Evolutionary conservation across 2,797 vertebrate genomes (phyloP).

Genomic region (Pangasius krempfi): DNA sequence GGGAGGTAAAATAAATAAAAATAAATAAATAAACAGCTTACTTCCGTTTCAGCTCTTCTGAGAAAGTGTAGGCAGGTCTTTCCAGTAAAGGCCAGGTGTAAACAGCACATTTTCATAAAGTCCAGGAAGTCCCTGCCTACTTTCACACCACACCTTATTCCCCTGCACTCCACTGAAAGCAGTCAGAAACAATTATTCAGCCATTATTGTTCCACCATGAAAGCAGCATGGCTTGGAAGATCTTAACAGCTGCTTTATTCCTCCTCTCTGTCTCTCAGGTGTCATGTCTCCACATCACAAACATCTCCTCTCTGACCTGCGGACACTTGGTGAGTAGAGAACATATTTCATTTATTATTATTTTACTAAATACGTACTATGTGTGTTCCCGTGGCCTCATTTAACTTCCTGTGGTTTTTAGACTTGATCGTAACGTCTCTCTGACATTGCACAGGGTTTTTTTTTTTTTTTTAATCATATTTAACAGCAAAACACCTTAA

Average conservation of each 20-base stretch:
- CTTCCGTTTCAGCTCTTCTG: constrained; percentile 19
- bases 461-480: not conserved
- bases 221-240: constrained; percentile 39
- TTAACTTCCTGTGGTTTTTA: not conserved
- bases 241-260: constrained; percentile 17
- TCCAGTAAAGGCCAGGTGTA: constrained; percentile 43
- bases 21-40: not conserved
- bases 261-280: constrained; percentile 18
- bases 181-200: not conserved
- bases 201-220: not conserved
- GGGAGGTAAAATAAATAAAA: no score
- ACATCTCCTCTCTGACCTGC: constrained; percentile 59
- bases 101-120: constrained; percentile 27
- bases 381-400: not conserved
- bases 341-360: no score
- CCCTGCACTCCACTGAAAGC: not conserved
- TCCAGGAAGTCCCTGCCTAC: constrained; percentile 54
- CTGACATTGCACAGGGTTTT: not conserved
- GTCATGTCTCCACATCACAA: constrained; percentile 43
- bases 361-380: not conserved
- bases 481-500: not conserved
- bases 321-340: constrained; percentile 60
- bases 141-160: not conserved
- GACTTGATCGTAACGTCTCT: not conserved
- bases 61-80: constrained; percentile 24